phyloP scores from a whole-genome alignment of 2,888 invertebrate species.

The Trisateles emortualis region DNA sequence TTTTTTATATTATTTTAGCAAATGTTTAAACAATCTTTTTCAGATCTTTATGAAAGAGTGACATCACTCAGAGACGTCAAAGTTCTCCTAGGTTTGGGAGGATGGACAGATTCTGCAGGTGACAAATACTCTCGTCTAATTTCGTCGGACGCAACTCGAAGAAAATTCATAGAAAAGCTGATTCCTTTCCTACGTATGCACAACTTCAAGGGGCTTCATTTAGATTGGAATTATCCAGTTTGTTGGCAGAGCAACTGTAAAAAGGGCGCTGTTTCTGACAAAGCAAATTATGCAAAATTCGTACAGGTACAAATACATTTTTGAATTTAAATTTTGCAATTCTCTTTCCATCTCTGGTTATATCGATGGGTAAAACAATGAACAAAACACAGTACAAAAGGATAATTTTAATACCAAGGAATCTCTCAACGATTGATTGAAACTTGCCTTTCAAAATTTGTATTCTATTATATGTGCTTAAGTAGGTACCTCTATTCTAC shows the following conservation, averaged over 20 bases:
- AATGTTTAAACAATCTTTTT: conserved; percentile 35
- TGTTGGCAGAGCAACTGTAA: conserved; percentile 97
- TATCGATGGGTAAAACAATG: too few species aligned
- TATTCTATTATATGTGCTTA: too few species aligned
- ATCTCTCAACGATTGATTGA: too few species aligned
- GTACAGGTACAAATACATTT: too few species aligned
- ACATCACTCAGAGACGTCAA: conserved; percentile 89
- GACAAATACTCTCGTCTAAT: conserved; percentile 95
- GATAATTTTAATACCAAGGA: too few species aligned
- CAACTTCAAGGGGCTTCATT: conserved; percentile 94
- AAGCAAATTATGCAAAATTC: conserved; percentile 92
- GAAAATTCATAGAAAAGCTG: conserved; percentile 90
- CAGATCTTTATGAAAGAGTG: conserved; percentile 93
- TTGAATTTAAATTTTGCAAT: too few species aligned
- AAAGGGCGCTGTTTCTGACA: conserved; percentile 92
- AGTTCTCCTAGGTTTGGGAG: conserved; percentile 95
- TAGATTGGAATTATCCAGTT: conserved; percentile 98
- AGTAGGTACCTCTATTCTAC: too few species aligned
- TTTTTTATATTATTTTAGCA: neutral
- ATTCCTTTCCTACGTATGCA: conserved; percentile 91
- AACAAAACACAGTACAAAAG: too few species aligned
- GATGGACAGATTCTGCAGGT: conserved; percentile 97
- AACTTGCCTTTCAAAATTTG: too few species aligned
- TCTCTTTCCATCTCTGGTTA: too few species aligned
- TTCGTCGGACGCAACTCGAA: conserved; percentile 88